Evolutionary conservation across 2,888 invertebrate species (phyloP).

Genomic region (Meiosimyza platycephala): DNA sequence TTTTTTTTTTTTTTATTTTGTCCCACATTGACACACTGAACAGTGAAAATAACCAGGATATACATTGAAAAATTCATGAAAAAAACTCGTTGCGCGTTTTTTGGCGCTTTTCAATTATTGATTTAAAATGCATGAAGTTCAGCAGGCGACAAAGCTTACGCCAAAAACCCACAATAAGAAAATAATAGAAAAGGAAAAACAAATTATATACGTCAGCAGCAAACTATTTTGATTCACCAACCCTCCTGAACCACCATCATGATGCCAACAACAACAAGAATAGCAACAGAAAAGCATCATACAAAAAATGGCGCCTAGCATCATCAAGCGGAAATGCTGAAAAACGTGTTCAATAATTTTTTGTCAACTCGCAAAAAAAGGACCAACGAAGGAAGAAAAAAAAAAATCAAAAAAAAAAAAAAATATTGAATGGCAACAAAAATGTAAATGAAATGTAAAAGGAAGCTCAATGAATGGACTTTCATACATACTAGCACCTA

Average conservation of each 20-base stretch:
- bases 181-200: neutral
- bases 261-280: neutral
- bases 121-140: conserved; percentile 17
- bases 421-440: too few species aligned
- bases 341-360: conserved; percentile 59
- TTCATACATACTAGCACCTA: too few species aligned
- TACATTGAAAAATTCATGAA: neutral
- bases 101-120: conserved; percentile 22
- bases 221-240: neutral
- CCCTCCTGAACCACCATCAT: neutral
- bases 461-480: too few species aligned
- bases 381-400: neutral
- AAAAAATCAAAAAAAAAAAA: neutral
- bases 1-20: neutral
- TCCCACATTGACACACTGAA: neutral
- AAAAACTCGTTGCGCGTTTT: conserved; percentile 15
- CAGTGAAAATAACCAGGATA: neutral
- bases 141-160: neutral
- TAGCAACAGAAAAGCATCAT: neutral
- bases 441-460: too few species aligned
- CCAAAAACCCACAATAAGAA: conserved; percentile 4
- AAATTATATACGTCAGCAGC: neutral
- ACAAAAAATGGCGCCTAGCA: neutral
- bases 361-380: neutral
- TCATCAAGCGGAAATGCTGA: conserved; percentile 11